These are phyloP conservation scores for Lophura nycthemera DNA, from an alignment of 2,113 vertebrate species.

Conservation along the genomic window DNA sequence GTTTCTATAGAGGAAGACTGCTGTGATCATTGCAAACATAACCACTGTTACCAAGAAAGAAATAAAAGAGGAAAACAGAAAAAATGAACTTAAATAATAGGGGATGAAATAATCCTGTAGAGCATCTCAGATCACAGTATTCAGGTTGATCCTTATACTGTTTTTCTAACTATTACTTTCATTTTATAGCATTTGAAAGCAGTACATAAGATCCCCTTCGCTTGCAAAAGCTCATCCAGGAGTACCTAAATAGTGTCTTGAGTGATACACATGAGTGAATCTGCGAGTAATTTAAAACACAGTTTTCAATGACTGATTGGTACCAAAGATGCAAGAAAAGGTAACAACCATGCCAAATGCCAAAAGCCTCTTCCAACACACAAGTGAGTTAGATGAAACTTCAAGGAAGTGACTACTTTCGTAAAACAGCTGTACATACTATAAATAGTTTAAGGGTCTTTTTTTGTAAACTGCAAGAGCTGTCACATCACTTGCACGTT, in stretches of 20 bases:
- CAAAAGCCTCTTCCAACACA: background rate
- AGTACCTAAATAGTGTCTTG: background rate
- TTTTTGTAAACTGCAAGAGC: background rate
- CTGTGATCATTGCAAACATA: rapidly evolving
- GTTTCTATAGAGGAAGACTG: background rate
- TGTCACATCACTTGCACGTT: background rate
- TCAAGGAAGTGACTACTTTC: rapidly evolving
- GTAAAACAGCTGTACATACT: background rate
- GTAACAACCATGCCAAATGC: background rate
- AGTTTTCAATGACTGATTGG: background rate
- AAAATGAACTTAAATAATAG: background rate
- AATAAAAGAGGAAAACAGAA: background rate
- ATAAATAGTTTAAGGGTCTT: background rate
- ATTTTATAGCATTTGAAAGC: background rate
- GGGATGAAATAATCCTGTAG: background rate
- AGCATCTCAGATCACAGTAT: background rate
- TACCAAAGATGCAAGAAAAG: background rate
- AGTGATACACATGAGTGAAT: background rate
- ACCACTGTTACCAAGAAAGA: background rate
- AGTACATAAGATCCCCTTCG: background rate
- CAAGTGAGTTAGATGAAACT: background rate
- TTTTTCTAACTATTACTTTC: background rate
- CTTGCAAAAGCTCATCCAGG: background rate
- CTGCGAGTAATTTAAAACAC: background rate
- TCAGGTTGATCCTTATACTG: background rate